Evolutionary conservation across 1,140 invertebrate species (phyloP).

Genomic region (Bombus huntii): DNA sequence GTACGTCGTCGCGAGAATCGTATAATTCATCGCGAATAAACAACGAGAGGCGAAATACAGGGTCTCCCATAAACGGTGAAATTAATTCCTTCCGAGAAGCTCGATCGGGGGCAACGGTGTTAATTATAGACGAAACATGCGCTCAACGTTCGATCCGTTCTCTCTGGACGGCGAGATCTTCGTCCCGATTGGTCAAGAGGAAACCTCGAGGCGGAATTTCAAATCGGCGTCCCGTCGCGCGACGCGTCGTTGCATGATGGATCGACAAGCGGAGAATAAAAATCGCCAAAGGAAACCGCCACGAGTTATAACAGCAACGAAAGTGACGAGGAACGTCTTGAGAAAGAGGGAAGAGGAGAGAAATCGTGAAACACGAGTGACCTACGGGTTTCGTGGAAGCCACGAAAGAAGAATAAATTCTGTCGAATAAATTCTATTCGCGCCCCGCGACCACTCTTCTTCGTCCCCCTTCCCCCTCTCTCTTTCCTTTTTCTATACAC

Average conservation of each 20-base stretch:
- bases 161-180: background rate
- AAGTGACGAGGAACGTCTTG: background rate
- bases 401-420: constrained; percentile 7
- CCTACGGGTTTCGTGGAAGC: constrained; percentile 38
- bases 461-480: accelerated
- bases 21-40: constrained; percentile 48
- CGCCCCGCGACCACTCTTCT: background rate
- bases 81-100: constrained; percentile 51
- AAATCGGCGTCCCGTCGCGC: constrained; percentile 46
- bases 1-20: constrained; percentile 1
- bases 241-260: constrained; percentile 52
- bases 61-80: constrained; percentile 38
- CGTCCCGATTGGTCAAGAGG: background rate
- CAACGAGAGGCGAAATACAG: constrained; percentile 7
- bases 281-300: constrained; percentile 13
- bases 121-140: constrained; percentile 49
- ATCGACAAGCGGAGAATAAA: constrained; percentile 21
- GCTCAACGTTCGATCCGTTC: constrained; percentile 22
- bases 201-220: constrained; percentile 21
- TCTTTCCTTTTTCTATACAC: background rate
- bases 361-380: constrained; percentile 9
- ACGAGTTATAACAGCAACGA: background rate
- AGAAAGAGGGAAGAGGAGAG: background rate
- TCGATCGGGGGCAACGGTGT: constrained; percentile 31
- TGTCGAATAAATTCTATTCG: constrained; percentile 48